Percentiles rank a stretch among this genome's conserved stretches.
Evolutionary conservation across 2,113 vertebrate species (phyloP).

Genomic region (Origma solitaria): DNA sequence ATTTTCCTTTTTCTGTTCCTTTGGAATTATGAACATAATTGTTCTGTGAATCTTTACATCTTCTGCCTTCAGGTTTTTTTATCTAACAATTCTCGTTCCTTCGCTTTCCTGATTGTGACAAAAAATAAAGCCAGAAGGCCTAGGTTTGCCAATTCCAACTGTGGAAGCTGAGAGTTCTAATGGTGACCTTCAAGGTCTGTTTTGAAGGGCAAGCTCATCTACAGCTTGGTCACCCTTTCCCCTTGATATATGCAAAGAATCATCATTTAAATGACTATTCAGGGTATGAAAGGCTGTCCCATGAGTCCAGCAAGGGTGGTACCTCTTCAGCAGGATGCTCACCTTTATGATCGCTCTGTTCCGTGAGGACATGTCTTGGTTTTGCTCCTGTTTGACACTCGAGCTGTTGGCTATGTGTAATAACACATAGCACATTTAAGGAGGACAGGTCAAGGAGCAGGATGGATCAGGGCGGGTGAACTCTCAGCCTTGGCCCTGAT

Average conservation of each 20-base stretch:
- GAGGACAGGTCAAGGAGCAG: background rate
- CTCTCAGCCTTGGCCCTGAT: background rate
- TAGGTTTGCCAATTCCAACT: background rate
- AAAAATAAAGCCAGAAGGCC: background rate
- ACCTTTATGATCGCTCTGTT: background rate
- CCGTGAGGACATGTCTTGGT: background rate
- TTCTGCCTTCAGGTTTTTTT: background rate
- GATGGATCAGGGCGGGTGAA: background rate
- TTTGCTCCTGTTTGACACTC: background rate
- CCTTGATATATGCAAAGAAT: background rate
- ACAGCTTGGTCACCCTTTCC: background rate
- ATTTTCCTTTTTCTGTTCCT: background rate
- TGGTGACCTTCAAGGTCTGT: background rate
- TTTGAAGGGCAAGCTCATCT: background rate
- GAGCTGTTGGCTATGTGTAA: background rate
- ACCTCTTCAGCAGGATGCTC: background rate
- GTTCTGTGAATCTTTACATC: background rate
- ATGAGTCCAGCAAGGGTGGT: background rate
- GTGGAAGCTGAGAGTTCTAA: background rate
- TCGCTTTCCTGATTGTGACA: background rate
- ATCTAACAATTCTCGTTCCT: background rate
- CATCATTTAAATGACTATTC: background rate
- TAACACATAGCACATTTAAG: background rate
- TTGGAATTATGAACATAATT: background rate
- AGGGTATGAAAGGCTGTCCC: background rate